These are phyloP conservation scores for Molossus alvarezi DNA, from an alignment of 2,797 vertebrate genomes.

Conservation along the genomic window DNA sequence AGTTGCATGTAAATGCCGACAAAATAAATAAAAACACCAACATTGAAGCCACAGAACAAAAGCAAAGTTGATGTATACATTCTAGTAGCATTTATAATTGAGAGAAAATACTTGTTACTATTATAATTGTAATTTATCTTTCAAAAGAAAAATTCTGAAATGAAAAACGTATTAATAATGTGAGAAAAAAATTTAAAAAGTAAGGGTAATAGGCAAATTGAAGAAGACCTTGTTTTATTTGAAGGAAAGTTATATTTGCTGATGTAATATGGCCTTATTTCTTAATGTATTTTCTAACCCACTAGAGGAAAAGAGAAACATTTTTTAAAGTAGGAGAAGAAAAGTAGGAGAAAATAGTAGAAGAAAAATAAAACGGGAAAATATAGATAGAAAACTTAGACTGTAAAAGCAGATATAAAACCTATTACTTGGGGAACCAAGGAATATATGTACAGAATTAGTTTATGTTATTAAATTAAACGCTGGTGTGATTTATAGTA, in stretches of 20 bases:
- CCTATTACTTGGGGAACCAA: background rate
- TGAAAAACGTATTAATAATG: background rate
- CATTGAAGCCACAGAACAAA: background rate
- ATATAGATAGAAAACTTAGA: background rate
- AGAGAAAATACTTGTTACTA: background rate
- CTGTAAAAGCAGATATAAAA: background rate
- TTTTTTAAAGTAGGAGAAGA: background rate
- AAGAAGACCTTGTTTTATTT: background rate
- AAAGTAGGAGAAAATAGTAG: background rate
- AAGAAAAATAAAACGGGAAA: conserved; percentile 14
- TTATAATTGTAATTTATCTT: background rate
- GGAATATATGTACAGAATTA: conserved; percentile 15
- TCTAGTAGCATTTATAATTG: background rate
- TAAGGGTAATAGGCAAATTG: background rate
- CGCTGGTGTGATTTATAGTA: background rate
- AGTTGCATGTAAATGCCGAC: background rate
- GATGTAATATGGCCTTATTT: background rate
- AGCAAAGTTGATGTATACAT: background rate
- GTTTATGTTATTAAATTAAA: conserved; percentile 40
- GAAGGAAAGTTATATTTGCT: background rate
- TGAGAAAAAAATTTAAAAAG: background rate
- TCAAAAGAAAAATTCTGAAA: background rate
- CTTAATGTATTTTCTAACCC: background rate
- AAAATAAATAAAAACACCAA: background rate
- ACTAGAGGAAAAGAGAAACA: background rate